These are phyloP conservation scores for Myanophis thanlyinensis DNA, from an alignment of 2,113 vertebrate species.

Conservation along the genomic window DNA sequence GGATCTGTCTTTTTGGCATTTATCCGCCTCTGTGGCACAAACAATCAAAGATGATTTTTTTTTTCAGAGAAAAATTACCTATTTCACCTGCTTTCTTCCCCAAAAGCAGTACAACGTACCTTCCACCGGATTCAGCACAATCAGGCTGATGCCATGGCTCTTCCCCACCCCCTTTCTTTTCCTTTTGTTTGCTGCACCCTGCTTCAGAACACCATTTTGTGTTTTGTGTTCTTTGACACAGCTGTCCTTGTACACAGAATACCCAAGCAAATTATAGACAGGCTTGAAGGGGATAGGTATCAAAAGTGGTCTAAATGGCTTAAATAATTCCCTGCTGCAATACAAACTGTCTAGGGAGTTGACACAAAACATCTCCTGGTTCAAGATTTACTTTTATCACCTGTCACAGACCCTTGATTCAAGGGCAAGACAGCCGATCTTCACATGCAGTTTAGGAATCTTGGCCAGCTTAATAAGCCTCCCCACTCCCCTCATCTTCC, in stretches of 20 bases:
- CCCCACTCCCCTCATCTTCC: slow-evolving; percentile 13
- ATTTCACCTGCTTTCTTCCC: slow-evolving; percentile 63
- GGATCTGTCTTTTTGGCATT: slow-evolving; percentile 76
- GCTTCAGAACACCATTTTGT: slow-evolving; percentile 34
- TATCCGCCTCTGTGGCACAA: slow-evolving; percentile 75
- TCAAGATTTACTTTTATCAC: slow-evolving; percentile 71
- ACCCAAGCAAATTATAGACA: slow-evolving; percentile 61
- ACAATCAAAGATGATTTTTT: slow-evolving; percentile 75
- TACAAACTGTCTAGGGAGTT: slow-evolving; percentile 59
- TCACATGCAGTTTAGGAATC: slow-evolving; percentile 52
- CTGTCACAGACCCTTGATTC: slow-evolving; percentile 70
- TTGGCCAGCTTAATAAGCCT: slow-evolving; percentile 60
- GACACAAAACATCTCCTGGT: slow-evolving; percentile 67
- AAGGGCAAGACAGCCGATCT: slow-evolving; percentile 67
- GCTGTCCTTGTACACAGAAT: slow-evolving; percentile 56
- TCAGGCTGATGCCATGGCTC: slow-evolving; percentile 20
- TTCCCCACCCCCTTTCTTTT: neutral
- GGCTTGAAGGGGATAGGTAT: slow-evolving; percentile 60
- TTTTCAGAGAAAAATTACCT: slow-evolving; percentile 72
- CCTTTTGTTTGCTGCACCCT: neutral
- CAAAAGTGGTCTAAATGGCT: slow-evolving; percentile 65
- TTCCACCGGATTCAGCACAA: slow-evolving; percentile 38
- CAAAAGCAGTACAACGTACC: slow-evolving; percentile 58
- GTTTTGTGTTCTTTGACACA: slow-evolving; percentile 50
- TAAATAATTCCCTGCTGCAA: slow-evolving; percentile 68